Conservation (phyloP, 2,888 invertebrate genomes). For the Amphipoea oculea region DNA sequence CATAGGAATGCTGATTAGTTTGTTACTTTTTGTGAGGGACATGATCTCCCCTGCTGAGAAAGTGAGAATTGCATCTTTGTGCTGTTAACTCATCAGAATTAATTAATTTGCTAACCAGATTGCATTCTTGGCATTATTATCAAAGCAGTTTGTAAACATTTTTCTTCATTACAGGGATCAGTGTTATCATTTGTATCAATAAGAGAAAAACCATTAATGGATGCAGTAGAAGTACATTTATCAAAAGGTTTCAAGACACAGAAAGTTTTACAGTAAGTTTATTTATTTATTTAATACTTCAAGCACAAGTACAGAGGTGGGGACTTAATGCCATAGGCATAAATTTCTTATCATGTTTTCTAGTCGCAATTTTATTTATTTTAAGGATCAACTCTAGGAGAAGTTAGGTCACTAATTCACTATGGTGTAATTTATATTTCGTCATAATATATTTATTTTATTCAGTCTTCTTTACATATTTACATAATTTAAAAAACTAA, state of each 20-base stretch:
- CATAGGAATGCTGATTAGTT: not conserved
- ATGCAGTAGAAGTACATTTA: slow-evolving; percentile 94
- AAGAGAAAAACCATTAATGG: slow-evolving; percentile 93
- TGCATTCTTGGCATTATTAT: not conserved
- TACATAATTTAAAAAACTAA: too few species aligned
- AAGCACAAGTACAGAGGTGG: not conserved
- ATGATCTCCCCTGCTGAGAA: not conserved
- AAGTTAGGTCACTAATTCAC: too few species aligned
- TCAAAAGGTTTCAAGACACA: slow-evolving; percentile 92
- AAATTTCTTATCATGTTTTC: slow-evolving; percentile 66
- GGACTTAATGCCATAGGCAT: not conserved
- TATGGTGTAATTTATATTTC: not conserved
- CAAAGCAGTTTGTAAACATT: not conserved
- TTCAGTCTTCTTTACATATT: too few species aligned
- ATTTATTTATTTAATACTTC: not conserved
- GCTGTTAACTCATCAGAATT: not conserved
- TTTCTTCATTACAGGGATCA: slow-evolving; percentile 91
- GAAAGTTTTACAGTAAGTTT: slow-evolving; percentile 91
- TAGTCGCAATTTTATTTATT: not conserved
- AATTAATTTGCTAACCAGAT: not conserved
- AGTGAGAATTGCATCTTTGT: not conserved
- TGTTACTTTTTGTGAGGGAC: not conserved
- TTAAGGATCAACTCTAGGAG: not conserved
- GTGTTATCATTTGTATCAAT: slow-evolving; percentile 97
- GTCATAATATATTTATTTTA: too few species aligned